Base-by-base conservation (phyloP, 2,797 vertebrate species). In the Pseudocheirus occidentalis region DNA sequence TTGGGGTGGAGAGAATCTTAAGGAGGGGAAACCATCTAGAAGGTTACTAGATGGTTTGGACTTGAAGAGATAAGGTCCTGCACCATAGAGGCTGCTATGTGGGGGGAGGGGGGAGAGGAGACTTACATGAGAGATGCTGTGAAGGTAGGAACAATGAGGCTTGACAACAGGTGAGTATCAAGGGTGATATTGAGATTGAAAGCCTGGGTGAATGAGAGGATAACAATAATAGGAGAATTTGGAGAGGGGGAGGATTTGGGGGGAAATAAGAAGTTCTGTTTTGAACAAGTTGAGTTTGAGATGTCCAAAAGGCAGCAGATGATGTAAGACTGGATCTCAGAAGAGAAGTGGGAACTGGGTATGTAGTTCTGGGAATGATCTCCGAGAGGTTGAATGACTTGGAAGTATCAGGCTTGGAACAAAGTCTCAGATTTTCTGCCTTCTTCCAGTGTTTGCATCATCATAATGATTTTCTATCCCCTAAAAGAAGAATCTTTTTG, bases 401-500 rank as follows among this genome's bases (percentile, higher is more conserved):
- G 66, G 18, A 40, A 40, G 6, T 40, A 40, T 73, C 16, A 81
- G 18, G 21, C n/a, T 46, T 24, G 40, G 73, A 40, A 81, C 40
- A 81, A 46, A 40, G 24, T 46, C n/a, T 46, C 40, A 46, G 73
- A 46, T 81, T 81, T 81, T 81, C 40, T 81, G 7, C 40, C 2
- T 46, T 46, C n/a, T 81, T 73, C n/a, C n/a, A 73, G 6, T 46
- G 13, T 81, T 81, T 46, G 73, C n/a, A 46, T 81, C 46, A 46
- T 46, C 9, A 3, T 10, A 10, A 81, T 46, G 73, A 0, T 81
- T 46, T 81, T 81, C 57, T 93, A 89, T 54, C 53, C 55, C 56
- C 95, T 31, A 87, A 96, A 92, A 91, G 24, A 56, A 95, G 94
- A 96, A n/a, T 95, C 94, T 34, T 34, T 31, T 28, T 90, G 93